Base-by-base conservation (phyloP, 2,888 invertebrate genomes). In the Oxyteleia sp. region DNA sequence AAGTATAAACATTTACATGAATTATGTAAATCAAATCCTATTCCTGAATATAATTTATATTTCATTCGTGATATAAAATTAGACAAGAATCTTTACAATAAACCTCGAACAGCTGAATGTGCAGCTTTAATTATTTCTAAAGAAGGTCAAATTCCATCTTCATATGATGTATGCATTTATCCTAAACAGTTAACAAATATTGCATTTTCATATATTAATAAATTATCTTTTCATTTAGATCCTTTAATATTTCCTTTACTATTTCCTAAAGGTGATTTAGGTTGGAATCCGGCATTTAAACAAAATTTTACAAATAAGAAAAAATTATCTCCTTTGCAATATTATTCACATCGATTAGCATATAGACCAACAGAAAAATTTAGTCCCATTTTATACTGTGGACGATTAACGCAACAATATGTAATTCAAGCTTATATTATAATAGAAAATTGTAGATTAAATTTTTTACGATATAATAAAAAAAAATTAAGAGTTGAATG, bases 41-140 rank as follows among this genome's bases (percentile, higher is more conserved):
- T 15, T 29, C 29, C 20, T 3, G 20, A 59, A 59, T 59, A 59
- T 59, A 41, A 41, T n/a, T 38, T 57, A 57, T 57, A 57, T 38
- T 35, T 59, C 38, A 59, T 13, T 7, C 18, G 57, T 8, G 18
- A 41, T 59, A 32, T 8, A 41, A 5, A 20, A 23, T 20, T 4
- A 23, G 1, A 8, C n/a, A 23, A 35, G 23, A 59, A 59, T 20
- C 35, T n/a, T 20, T 23, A 59, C 23, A 16, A 51, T 26, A 4
- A 2, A n/a, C 49, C 49, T 51, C 49, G 13, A 51, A 51, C 49
- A 1, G 49, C 26, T 4, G 49, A 51, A 26, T 51, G 49, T 23
- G 49, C 49, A 4, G 49, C 49, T 51, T 51, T 51, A 13, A 23
- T 51, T 5, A 7, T 13, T 7, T 51, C 49, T 4, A 51, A 51